Base-by-base conservation (phyloP, 2,888 invertebrate genomes). In the Stramonita haemastoma region DNA sequence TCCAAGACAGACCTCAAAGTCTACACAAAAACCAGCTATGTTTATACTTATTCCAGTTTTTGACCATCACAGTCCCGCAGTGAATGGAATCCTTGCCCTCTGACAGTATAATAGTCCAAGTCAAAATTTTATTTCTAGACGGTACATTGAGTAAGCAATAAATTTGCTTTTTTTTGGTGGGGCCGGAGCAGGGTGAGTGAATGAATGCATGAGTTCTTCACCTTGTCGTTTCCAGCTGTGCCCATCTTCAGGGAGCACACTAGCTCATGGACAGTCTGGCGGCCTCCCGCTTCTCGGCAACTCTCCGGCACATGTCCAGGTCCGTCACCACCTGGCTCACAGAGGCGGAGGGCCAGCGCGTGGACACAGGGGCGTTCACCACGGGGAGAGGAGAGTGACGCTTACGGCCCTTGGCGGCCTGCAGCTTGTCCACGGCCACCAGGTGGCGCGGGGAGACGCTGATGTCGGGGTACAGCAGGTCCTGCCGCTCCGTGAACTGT, bases 391-490 rank as follows among this genome's bases (percentile, higher is more conserved):
- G 46, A 26, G 34, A 15, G 26, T 8, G 26, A 17, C 32, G 34
- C 8, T 32, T 15, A 11, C 32, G 4, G 13, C 17, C 79, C 56
- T 56, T 60, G 66, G 19, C 19, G 86, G 19, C n/a, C 87, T 87
- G 70, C 8, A 89, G 79, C 34, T 83, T 89, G 15, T 77, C n/a
- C 11, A 79, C 73, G 36, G 87, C 89, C 46, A 89, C 89, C 32
- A 89, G 34, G 81, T 81, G 57, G 36, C 89, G 32, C 22, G 89
- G 86, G 83, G 32, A 79, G 32, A 87, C 89, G 60, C 57, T 81
- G 70, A 89, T 77, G 32, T 66, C 60, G 22, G 89, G 89, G 79
- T 86, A 89, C 29, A 89, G 81, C 81, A 86, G 79, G 5, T 87
- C 86, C 29, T 89, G 89, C 5, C 86, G 66, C 34, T 26, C n/a